Percentiles rank a stretch among this genome's conserved stretches.
Conservation (phyloP, 2,888 invertebrate species). For the Exephanes ischioxanthus region DNA sequence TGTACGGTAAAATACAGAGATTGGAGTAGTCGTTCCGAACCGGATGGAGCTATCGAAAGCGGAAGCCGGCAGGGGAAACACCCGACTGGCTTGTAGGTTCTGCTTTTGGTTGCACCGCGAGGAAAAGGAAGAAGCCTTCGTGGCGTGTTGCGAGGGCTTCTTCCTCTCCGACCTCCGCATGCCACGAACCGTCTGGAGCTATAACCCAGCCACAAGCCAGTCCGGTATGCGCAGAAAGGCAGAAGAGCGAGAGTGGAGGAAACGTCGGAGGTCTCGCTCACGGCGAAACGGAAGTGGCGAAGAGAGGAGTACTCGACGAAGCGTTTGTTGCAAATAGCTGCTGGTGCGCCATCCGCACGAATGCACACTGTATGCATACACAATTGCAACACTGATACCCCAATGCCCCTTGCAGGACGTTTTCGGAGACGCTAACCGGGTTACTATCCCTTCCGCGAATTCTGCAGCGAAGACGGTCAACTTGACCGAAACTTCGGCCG, state of each 20-base stretch:
- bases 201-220: slow-evolving; percentile 5
- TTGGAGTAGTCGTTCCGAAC: slow-evolving; percentile 61
- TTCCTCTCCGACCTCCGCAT: slow-evolving; percentile 2
- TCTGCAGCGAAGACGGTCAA: neutral
- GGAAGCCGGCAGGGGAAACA: slow-evolving; percentile 62
- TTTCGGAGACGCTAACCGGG: slow-evolving; percentile 5
- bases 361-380: neutral
- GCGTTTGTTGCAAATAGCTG: slow-evolving; percentile 63
- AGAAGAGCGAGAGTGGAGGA: slow-evolving; percentile 48
- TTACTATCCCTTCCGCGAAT: neutral
- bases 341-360: slow-evolving; percentile 11
- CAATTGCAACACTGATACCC: neutral
- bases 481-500: slow-evolving; percentile 1
- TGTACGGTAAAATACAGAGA: slow-evolving; percentile 25
- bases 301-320: slow-evolving; percentile 56
- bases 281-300: slow-evolving; percentile 59
- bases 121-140: slow-evolving; percentile 63
- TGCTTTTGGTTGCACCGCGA: slow-evolving; percentile 34
- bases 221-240: slow-evolving; percentile 29
- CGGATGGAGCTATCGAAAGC: slow-evolving; percentile 67
- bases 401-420: neutral
- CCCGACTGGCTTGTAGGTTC: slow-evolving; percentile 49
- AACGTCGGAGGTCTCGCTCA: slow-evolving; percentile 55
- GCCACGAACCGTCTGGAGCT: neutral
- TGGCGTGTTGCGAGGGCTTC: slow-evolving; percentile 56